Evolutionary conservation across 2,797 vertebrate genomes (phyloP), one percentile per base, ranked within the genome.

Genomic region (Ptychadena robeensis): DNA sequence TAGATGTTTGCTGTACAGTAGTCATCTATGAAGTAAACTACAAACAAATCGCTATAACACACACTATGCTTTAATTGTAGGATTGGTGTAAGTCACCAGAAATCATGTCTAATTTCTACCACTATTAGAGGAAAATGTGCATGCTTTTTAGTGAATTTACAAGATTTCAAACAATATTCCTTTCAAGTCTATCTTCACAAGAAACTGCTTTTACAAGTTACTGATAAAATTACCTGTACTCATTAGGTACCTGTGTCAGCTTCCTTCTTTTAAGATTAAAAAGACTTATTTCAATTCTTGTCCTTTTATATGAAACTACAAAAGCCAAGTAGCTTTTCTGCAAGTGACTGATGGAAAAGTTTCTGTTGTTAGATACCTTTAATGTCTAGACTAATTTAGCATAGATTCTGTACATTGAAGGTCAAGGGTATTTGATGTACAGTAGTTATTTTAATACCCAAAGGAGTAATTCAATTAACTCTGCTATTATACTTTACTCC

Each of bases 241-340:
- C 37, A 73, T 73, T 81, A 81, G 18, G 34, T 74, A 72, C 61
- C 14, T 73, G n/a, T 35, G 37, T 81, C 35, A 65, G 34, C 25
- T 66, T 35, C 30, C 63, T 57, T 67, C 25, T 28, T 22, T 74
- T 73, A 35, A 25, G 30, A 64, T 48, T 81, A 63, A 81, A 81
- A 81, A 66, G 25, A 59, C 30, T 72, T 73, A 64, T 34, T 53
- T 65, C 37, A 35, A 73, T 65, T 32, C 31, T 67, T 59, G 18
- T 81, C 30, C 71, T 81, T 74, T 81, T 81, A 81, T 81, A 40
- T 40, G 57, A 9, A 81, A 67, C 70, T 68, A 81, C 71, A 81
- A 74, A 74, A 81, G 71, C 40, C 31, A 32, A 37, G 61, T 2
- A 73, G 74, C 48, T 34, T 57, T 81, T 37, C 59, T 81, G 70